phyloP scores from a whole-genome alignment of 2,888 invertebrate genomes.

The Leptinotarsa juncta region DNA sequence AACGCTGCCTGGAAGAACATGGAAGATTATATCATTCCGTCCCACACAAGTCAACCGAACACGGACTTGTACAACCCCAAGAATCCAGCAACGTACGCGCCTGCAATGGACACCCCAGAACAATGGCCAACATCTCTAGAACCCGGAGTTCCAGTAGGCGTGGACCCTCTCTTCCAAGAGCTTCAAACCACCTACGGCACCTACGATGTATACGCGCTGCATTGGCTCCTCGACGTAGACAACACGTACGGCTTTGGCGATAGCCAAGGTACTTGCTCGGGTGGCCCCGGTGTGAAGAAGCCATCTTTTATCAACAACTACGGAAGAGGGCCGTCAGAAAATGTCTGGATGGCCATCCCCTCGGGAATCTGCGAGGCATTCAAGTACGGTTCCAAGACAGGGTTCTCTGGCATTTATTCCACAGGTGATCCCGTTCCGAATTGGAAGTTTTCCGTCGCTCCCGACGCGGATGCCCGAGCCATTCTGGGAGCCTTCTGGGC shows the following conservation, averaged over 20 bases:
- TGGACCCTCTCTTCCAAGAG: conserved; percentile 48
- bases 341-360: conserved; percentile 43
- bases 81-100: conserved; percentile 34
- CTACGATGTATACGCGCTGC: conserved; percentile 45
- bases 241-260: conserved; percentile 49
- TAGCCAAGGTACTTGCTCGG: conserved; percentile 42
- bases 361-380: conserved; percentile 47
- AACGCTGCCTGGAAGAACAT: conserved; percentile 47
- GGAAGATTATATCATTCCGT: conserved; percentile 47
- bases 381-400: conserved; percentile 44
- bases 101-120: conserved; percentile 34
- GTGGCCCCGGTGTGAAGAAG: conserved; percentile 40
- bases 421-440: conserved; percentile 22
- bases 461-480: conserved; percentile 50
- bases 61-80: conserved; percentile 40
- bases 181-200: conserved; percentile 44
- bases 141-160: conserved; percentile 41
- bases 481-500: conserved; percentile 50
- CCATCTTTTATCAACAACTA: conserved; percentile 48
- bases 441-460: conserved; percentile 48
- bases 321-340: conserved; percentile 42
- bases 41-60: conserved; percentile 34
- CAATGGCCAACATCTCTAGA: conserved; percentile 34
- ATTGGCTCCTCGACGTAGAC: conserved; percentile 49
- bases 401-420: conserved; percentile 39